Evolutionary conservation across 2,797 vertebrate genomes (phyloP), one percentile per base, ranked within the genome.

Genomic region (Hemitrygon akajei): DNA sequence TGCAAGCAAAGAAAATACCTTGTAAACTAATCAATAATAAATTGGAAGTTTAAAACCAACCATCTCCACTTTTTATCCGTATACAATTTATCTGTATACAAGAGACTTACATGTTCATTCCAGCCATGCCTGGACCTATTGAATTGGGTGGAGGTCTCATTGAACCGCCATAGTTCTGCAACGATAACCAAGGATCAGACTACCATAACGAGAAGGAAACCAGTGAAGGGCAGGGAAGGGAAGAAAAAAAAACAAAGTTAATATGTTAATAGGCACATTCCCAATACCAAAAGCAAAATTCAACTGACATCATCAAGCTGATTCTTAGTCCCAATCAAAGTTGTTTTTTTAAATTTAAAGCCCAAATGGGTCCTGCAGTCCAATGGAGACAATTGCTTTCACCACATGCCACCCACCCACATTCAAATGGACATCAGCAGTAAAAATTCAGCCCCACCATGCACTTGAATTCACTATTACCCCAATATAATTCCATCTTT

Each of bases 121-220:
- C 99, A 94, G 98, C 98, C 98, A 99, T 99, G 95, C 98, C 98
- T 37, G 98, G 98, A 93, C 98, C 98, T 96, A 99, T 98, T 95
- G 98, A 97, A 96, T 99, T 99, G 96, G 98, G 99, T 96, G 99
- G 99, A 96, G 99, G 99, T 96, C 99, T 98, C 98, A 99, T 99
- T 94, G 98, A 98, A 94, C 99, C 98, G 95, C 98, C 98, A 94
- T 99, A 99, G 96, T 97, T 99, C 98, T 99, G 97, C 96, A 97
- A 97, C 71, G 95, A 98, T 95, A 98, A 97, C 96, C 97, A 96
- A 96, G 96, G 96, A 96, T 98, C 97, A 97, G 97, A 96, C 96
- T 96, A 95, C 94, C 22, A 92, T 94, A 95, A 96, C 91, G 47
- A 95, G 95, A 95, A 95, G 95, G 95, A 96, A 95, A 95, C 95